These are phyloP conservation scores for Scyliorhinus canicula DNA, from an alignment of 2,797 vertebrate genomes.

Conservation along the genomic window DNA sequence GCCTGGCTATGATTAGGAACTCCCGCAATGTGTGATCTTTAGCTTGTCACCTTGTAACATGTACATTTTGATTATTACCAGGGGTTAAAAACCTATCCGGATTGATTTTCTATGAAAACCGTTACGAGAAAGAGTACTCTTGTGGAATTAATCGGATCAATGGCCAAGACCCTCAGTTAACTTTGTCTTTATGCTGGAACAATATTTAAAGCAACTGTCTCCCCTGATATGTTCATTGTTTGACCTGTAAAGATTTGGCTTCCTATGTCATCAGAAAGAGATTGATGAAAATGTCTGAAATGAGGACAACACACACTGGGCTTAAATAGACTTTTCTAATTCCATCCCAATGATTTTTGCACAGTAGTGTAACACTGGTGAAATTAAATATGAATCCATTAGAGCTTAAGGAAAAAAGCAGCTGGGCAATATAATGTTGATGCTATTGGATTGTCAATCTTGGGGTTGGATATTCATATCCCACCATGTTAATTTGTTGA, in stretches of 20 bases:
- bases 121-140: background rate
- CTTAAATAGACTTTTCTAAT: background rate
- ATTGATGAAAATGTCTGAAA: background rate
- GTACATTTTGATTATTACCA: background rate
- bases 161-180: too few relatives aligned
- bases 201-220: too few relatives aligned
- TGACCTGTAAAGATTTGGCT: too few relatives aligned
- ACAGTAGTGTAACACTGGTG: background rate
- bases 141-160: background rate
- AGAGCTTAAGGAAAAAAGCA: background rate
- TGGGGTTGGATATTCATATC: background rate
- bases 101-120: background rate
- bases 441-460: background rate
- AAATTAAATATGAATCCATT: background rate
- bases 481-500: background rate
- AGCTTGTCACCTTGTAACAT: background rate
- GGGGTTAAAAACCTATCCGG: background rate
- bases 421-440: background rate
- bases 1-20: background rate
- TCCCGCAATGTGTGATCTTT: background rate
- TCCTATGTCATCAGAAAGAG: too few relatives aligned
- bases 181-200: too few relatives aligned
- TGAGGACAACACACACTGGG: background rate
- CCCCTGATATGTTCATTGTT: too few relatives aligned
- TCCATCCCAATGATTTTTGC: background rate